These are phyloP conservation scores for Lithophane socia DNA, from an alignment of 2,888 invertebrate species.

Conservation along the genomic window DNA sequence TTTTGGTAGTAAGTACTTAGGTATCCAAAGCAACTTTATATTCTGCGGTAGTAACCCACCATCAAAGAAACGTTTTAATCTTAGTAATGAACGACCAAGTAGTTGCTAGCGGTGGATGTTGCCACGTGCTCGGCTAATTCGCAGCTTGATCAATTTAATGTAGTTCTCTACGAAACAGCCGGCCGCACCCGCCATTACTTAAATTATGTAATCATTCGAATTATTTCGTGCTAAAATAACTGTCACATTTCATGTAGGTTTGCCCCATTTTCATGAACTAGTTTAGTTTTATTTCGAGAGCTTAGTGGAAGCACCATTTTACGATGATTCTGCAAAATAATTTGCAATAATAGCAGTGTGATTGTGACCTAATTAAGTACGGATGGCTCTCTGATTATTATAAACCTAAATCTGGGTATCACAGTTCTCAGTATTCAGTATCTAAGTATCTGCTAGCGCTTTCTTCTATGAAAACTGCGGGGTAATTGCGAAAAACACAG, in stretches of 20 bases:
- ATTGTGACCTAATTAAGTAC: background rate
- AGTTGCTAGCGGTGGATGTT: too few species aligned
- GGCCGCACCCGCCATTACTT: slow-evolving; percentile 54
- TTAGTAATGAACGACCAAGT: background rate
- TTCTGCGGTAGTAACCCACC: too few species aligned
- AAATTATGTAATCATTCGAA: slow-evolving; percentile 54
- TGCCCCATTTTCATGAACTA: slow-evolving; percentile 42
- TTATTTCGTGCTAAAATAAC: slow-evolving; percentile 45
- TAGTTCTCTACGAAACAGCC: slow-evolving; percentile 30
- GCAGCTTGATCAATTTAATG: slow-evolving; percentile 30
- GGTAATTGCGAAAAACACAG: too few species aligned
- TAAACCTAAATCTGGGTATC: background rate
- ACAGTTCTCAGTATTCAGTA: too few species aligned
- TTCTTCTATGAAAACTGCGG: background rate
- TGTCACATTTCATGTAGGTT: slow-evolving; percentile 39
- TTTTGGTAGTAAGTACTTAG: background rate
- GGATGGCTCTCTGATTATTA: too few species aligned
- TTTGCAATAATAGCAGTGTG: slow-evolving; percentile 2
- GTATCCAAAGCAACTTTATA: background rate
- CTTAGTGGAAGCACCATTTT: slow-evolving; percentile 16
- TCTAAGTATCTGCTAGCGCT: background rate
- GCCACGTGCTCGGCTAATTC: slow-evolving; percentile 18
- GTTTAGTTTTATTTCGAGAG: slow-evolving; percentile 48
- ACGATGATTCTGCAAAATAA: slow-evolving; percentile 21
- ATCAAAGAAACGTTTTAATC: slow-evolving; percentile 9